Conservation (phyloP, 2,888 invertebrate genomes). For the Eilema caniola region DNA sequence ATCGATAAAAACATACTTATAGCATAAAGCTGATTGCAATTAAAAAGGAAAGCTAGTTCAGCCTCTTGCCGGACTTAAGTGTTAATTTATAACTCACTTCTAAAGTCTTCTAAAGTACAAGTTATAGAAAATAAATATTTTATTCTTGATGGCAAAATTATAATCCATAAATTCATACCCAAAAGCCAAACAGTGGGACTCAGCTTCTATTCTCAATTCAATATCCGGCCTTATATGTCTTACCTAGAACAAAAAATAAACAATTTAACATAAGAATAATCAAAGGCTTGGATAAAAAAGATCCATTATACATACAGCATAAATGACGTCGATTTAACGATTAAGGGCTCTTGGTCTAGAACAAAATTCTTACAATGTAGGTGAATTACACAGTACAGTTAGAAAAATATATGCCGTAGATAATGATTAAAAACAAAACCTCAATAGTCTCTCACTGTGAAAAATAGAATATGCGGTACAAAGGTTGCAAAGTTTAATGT, state of each 20-base stretch:
- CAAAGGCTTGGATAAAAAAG: too few species aligned
- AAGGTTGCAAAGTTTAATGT: conserved; percentile 23
- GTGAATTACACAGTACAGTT: conserved; percentile 27
- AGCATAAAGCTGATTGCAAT: too few species aligned
- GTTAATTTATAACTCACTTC: neutral
- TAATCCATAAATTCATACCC: neutral
- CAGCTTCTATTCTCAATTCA: neutral
- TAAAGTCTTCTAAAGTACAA: neutral
- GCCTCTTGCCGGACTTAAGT: too few species aligned
- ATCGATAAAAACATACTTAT: too few species aligned
- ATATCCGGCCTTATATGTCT: neutral
- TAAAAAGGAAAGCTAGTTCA: too few species aligned
- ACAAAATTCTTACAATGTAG: conserved; percentile 12
- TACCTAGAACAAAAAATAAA: neutral
- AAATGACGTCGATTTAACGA: neutral
- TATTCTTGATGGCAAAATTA: neutral
- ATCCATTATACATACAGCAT: neutral
- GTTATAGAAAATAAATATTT: neutral
- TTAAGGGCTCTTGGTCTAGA: neutral
- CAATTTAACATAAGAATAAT: neutral
- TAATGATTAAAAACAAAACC: conserved; percentile 22
- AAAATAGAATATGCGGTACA: conserved; percentile 20
- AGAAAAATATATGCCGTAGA: conserved; percentile 22
- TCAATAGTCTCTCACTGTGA: conserved; percentile 30
- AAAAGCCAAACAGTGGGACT: neutral